Conservation (phyloP, 2,797 vertebrate genomes). For the Gadopsis marmoratus region DNA sequence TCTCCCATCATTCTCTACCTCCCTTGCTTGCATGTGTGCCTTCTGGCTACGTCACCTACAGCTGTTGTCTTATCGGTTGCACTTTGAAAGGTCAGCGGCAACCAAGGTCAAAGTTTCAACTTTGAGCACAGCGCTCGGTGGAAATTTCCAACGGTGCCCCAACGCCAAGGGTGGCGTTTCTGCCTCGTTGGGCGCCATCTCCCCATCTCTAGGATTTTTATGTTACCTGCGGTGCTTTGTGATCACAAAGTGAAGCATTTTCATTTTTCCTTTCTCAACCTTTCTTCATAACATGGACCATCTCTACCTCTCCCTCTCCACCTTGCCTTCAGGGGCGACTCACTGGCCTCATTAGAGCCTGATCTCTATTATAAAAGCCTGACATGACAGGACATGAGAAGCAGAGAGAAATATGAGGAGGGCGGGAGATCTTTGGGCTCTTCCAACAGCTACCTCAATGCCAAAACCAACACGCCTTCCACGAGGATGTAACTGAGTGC, state of each 20-base stretch:
- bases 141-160: neutral
- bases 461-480: conserved; percentile 59
- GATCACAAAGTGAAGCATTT: neutral
- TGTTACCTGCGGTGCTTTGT: neutral
- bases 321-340: conserved; percentile 63
- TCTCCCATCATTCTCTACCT: too few relatives aligned
- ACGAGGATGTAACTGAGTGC: neutral
- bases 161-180: neutral
- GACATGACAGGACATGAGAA: conserved; percentile 63
- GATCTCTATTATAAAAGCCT: conserved; percentile 29
- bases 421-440: conserved; percentile 15
- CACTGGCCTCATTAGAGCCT: conserved; percentile 35
- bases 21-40: too few relatives aligned
- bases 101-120: neutral
- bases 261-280: neutral
- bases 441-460: conserved; percentile 15
- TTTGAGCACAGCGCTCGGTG: neutral
- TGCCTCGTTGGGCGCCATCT: neutral
- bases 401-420: conserved; percentile 8
- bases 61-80: too few relatives aligned
- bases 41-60: neutral
- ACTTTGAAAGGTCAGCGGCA: too few relatives aligned
- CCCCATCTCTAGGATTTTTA: neutral
- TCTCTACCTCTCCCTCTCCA: conserved; percentile 36
- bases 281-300: neutral